Base-by-base conservation (phyloP, 1,140 invertebrate species). In the Drosophila watanabei region DNA sequence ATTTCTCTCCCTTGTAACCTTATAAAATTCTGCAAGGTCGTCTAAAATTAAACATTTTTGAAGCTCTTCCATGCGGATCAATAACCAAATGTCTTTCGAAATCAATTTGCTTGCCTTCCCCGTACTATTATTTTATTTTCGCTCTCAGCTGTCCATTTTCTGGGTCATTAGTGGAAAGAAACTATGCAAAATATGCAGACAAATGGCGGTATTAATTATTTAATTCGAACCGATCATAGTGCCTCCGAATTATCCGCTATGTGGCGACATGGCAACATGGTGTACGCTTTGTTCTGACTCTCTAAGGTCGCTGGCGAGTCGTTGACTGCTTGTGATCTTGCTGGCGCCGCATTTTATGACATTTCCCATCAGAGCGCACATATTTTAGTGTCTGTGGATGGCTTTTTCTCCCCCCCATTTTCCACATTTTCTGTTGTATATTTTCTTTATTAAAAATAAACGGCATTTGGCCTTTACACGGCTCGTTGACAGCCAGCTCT, bases 201-300 rank as follows among this genome's bases (percentile, higher is more conserved):
- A 89, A 85, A 88, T 88, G 78, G 85, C 85, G 63, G 61, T 63
- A 88, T 85, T 82, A 85, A 89, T 88, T 79, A 85, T 82, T 85
- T 85, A 79, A 89, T 88, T 85, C 80, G 16, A 69, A 79, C 45
- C 69, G 57, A 75, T 69, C 65, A 75, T 49, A 81, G 81, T 65
- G 73, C 62, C 60, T 41, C 62, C 78, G 63, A 72, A 89, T 88
- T 61, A 66, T 80, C 65, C 60, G 84, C 72, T 80, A 70, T 77
- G 54, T 80, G 60, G 48, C 45, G 56, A 8, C 20, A 13, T 51
- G 49, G n/a, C 43, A 43, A 10, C 28, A 56, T 28, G 52, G 49
- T 28, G 52, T 24, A 4, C 16, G 32, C 60, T 49, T 64, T 72
- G 60, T 63, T 64, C 60, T 56, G 75, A 43, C 64, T 59, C 61